Conservation (phyloP, 2,113 vertebrate genomes). For the Galeopterus variegatus region DNA sequence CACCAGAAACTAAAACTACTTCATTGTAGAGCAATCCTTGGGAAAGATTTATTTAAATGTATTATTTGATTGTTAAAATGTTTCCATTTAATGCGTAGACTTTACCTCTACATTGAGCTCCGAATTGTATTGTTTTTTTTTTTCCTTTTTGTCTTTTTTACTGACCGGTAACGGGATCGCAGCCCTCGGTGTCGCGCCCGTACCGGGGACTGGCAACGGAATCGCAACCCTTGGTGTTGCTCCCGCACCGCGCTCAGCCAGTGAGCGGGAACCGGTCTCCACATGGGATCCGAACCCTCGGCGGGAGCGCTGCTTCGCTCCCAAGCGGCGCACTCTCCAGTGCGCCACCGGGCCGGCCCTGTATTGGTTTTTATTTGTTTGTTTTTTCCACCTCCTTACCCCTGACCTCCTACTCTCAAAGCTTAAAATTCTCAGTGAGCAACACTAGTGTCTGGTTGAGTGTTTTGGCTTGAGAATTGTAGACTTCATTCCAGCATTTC, state of each 20-base stretch:
- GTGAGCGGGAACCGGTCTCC: no score
- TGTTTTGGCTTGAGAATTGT: slow-evolving; percentile 35
- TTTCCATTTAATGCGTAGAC: not conserved
- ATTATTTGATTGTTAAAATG: not conserved
- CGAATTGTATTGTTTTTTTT: not conserved
- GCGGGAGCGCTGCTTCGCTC: no score
- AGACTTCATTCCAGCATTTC: slow-evolving; percentile 40
- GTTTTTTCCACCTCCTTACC: not conserved
- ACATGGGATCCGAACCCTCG: no score
- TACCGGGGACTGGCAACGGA: no score
- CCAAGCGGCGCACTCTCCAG: no score
- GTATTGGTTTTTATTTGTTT: not conserved
- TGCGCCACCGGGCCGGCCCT: no score
- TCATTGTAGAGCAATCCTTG: not conserved
- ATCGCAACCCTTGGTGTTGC: no score
- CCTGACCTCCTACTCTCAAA: not conserved
- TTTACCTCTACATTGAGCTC: slow-evolving; percentile 12
- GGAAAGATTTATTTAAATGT: not conserved
- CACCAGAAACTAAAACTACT: not conserved
- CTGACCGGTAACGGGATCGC: no score
- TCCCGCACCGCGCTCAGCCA: no score
- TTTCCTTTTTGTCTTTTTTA: no score
- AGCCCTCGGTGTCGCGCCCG: no score
- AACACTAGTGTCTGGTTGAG: not conserved
- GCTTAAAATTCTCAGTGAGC: slow-evolving; percentile 37